Evolutionary conservation across 1,140 invertebrate species (phyloP).

Genomic region (Gryllus bimaculatus): DNA sequence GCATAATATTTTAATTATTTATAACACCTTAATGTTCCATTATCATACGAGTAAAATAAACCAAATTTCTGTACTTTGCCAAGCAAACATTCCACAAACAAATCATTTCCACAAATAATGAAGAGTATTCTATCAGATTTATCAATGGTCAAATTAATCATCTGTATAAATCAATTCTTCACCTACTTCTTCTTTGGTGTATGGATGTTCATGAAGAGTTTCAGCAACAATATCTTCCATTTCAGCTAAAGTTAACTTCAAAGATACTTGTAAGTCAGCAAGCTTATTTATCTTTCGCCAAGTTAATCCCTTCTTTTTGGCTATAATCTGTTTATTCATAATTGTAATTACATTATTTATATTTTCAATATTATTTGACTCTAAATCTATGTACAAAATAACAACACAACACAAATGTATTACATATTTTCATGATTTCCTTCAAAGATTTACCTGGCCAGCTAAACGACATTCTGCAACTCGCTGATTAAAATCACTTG

Average conservation of each 20-base stretch:
- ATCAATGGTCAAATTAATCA: too few relatives aligned
- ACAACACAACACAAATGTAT: too few relatives aligned
- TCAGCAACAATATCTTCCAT: slow-evolving; percentile 56
- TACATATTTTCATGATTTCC: too few relatives aligned
- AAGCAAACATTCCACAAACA: too few relatives aligned
- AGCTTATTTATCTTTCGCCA: slow-evolving; percentile 53
- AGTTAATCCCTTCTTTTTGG: slow-evolving; percentile 48
- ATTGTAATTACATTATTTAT: neutral
- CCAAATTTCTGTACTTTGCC: too few relatives aligned
- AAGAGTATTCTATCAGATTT: too few relatives aligned
- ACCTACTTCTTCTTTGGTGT: slow-evolving; percentile 63
- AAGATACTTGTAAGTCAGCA: slow-evolving; percentile 57
- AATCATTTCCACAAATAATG: too few relatives aligned
- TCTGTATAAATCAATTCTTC: too few relatives aligned
- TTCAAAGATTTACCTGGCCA: slow-evolving; percentile 50
- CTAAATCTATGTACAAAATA: neutral
- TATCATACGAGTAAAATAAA: too few relatives aligned
- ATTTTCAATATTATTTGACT: neutral
- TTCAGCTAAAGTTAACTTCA: slow-evolving; percentile 53
- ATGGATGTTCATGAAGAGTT: slow-evolving; percentile 57
- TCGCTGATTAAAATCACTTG: slow-evolving; percentile 79
- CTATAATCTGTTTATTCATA: slow-evolving; percentile 49
- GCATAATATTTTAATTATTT: too few relatives aligned
- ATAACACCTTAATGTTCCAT: too few relatives aligned
- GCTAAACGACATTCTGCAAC: slow-evolving; percentile 91